Evolutionary conservation across 2,113 vertebrate species (phyloP).

Genomic region (Rutilus rutilus): DNA sequence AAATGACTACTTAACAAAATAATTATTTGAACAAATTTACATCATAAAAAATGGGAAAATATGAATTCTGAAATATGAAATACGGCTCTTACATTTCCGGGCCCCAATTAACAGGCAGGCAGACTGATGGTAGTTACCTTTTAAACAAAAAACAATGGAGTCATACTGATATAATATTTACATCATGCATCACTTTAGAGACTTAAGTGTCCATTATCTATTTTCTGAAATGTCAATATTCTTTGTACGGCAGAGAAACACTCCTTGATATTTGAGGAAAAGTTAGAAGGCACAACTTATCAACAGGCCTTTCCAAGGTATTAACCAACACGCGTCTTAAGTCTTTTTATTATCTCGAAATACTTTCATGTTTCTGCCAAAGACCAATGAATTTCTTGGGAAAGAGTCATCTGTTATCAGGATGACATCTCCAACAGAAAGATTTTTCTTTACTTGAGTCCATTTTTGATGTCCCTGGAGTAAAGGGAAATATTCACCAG

Average conservation of each 20-base stretch:
- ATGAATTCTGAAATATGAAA: not conserved
- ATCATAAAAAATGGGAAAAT: too few relatives aligned
- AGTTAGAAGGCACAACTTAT: too few relatives aligned
- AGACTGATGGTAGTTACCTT: not conserved
- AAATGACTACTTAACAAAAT: too few relatives aligned
- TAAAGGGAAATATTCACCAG: slow-evolving; percentile 43
- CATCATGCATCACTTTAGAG: not conserved
- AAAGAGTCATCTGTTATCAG: slow-evolving; percentile 17
- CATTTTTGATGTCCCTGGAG: slow-evolving; percentile 43
- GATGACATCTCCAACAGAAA: slow-evolving; percentile 16
- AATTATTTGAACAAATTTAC: too few relatives aligned
- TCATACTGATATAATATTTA: not conserved
- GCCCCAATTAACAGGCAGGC: not conserved
- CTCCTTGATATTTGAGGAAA: not conserved
- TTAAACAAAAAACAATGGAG: not conserved
- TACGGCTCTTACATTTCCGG: not conserved
- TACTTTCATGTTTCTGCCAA: slow-evolving; percentile 2
- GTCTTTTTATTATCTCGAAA: slow-evolving; percentile 12
- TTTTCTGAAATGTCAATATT: not conserved
- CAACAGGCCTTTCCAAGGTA: slow-evolving; percentile 23
- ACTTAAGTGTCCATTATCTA: too few relatives aligned
- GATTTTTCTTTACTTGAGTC: slow-evolving; percentile 6
- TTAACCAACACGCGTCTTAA: slow-evolving; percentile 12
- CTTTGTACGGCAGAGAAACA: not conserved
- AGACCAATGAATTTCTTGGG: not conserved